Base-by-base conservation (phyloP, 2,888 invertebrate species). In the Aphrophora alni region DNA sequence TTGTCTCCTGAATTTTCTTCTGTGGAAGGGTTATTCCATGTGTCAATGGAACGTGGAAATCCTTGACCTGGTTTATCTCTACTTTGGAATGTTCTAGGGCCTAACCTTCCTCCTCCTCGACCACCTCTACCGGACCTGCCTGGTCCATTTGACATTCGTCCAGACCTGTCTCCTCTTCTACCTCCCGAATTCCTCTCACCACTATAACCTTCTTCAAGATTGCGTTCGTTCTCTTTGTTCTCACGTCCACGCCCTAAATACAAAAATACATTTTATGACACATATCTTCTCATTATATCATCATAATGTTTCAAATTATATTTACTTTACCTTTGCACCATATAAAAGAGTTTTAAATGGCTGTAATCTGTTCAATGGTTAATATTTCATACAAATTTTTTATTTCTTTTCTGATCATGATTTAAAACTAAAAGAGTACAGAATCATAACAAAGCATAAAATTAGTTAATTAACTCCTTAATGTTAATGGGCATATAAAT, bases 171-270 rank as follows among this genome's bases (percentile, higher is more conserved):
- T 68, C 87, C 85, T 75, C 87, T 84, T 82, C 87, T 83, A 83
- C 85, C 85, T 7, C 87, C 86, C 8, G 84, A 86, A 7, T 85
- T 86, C 0, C 77, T 44, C 77, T 86, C 85, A 38, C 84, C 85
- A 78, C 88, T 85, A 25, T 85, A 88, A 87, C 92, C 92, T 82
- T 93, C 90, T 84, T 89, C 89, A 86, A 89, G 87, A 85, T 91
- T 91, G 85, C 91, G 90, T 84, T 92, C 92, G 85, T 92, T 92
- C 86, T 93, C 92, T 86, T 92, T 92, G 83, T 91, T 90, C 87
- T 92, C 92, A 87, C 92, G 90, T 80, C 91, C 91, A 76, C 91
- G 90, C 91, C 92, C 90, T 89, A 72, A 26, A 82, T 82, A 78
- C 81, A 76, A 80, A 24, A 82, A 24, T 4, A 38, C 4, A 68